Base-by-base conservation (phyloP, 2,888 invertebrate species). In the Rhopalosiphum nymphaeae region DNA sequence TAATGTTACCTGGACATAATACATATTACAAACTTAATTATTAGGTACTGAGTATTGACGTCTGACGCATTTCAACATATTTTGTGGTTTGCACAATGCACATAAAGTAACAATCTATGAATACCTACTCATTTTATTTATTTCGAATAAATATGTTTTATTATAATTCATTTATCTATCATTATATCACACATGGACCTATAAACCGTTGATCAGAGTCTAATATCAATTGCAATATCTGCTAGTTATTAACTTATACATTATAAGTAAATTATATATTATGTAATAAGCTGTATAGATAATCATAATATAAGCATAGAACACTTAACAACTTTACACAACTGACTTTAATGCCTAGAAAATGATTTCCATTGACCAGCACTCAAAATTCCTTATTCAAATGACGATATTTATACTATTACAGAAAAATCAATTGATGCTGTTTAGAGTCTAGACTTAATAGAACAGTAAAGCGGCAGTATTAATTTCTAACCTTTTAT, bases 361-460 rank as follows among this genome's bases (percentile, higher is more conserved):
- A 91, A 91, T 91, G 29, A 57, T 86, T 85, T 86, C 57, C 61
- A 25, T 57, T 36, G 57, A 46, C 46, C 26, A n/a, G 57, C 13
- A 57, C 56, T 44, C 57, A 44, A 91, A 91, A 44, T 21, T 36
- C 4, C 46, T 91, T 91, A 85, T n/a, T 86, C n/a, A 46, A 91
- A 57, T n/a, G 67, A 44, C 5, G 5, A 29, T n/a, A 57, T n/a
- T 21, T 44, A 21, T n/a, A 57, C 44, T 46, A 36, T 44, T 85
- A 56, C 56, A 9, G 29, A 85, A 56, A 29, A 84, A 21, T 85
- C 10, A 56, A 56, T 42, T 56, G 91, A 44, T 85, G n/a, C 85
- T 11, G n/a, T n/a, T 2, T 90, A 87, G 46, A 29, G 29, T 86
- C 57, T 78, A 16, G 61, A 61, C 61, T 61, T n/a, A 7, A 46